These are phyloP conservation scores for Zonitis immaculata DNA, from an alignment of 2,888 invertebrate genomes.

Conservation along the genomic window DNA sequence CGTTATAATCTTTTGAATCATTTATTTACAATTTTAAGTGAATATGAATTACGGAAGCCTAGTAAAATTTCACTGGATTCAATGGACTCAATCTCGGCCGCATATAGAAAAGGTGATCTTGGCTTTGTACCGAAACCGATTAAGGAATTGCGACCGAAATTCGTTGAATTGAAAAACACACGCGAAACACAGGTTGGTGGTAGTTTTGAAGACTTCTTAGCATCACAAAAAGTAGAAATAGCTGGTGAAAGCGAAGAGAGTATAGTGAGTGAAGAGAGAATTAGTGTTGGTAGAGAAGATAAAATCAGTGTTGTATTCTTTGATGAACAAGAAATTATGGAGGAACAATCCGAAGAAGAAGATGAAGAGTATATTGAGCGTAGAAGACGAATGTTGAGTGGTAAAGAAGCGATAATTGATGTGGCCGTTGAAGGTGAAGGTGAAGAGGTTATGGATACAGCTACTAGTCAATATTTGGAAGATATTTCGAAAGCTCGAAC, in stretches of 20 bases:
- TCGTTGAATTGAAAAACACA: not conserved
- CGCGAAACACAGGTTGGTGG: constrained; percentile 27
- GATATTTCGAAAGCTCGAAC: not conserved
- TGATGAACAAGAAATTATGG: constrained; percentile 27
- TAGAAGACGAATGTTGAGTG: not conserved
- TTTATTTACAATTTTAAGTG: constrained; percentile 38
- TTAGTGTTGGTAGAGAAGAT: constrained; percentile 17
- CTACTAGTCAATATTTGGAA: not conserved
- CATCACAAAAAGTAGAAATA: not conserved
- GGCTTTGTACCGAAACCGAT: constrained; percentile 60
- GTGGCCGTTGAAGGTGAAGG: not conserved
- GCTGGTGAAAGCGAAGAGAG: not conserved
- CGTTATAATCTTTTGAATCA: constrained; percentile 54
- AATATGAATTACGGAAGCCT: constrained; percentile 41
- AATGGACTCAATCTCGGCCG: constrained; percentile 36
- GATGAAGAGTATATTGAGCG: not conserved
- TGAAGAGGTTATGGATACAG: too few species aligned
- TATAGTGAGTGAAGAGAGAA: constrained; percentile 9
- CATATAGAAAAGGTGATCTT: constrained; percentile 62
- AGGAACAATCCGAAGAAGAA: constrained; percentile 21
- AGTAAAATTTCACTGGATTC: constrained; percentile 50
- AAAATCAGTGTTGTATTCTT: constrained; percentile 29
- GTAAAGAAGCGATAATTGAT: not conserved
- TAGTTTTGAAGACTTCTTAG: constrained; percentile 31
- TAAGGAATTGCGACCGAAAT: not conserved